Evolutionary conservation across 2,797 vertebrate genomes (phyloP).

Genomic region (Trichosurus vulpecula): DNA sequence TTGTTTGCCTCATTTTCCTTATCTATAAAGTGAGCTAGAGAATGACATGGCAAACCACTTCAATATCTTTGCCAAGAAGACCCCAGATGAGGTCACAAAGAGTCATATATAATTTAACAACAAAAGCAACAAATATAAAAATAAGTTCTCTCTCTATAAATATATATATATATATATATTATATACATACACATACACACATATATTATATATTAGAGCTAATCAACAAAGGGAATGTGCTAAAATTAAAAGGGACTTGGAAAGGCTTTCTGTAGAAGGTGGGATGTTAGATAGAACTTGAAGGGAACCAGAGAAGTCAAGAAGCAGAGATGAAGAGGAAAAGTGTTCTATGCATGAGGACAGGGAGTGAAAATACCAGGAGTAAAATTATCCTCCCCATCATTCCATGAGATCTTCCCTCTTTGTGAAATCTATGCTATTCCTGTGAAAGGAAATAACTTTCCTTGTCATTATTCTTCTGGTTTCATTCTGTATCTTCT

Average conservation of each 20-base stretch:
- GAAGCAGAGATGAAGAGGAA: neutral
- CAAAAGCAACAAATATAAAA: neutral
- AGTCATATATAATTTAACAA: too few species aligned
- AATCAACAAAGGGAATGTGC: neutral
- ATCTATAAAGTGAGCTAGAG: neutral
- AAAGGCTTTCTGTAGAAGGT: neutral
- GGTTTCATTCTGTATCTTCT: neutral
- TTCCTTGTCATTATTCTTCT: neutral
- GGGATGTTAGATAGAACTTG: neutral
- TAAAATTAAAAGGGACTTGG: neutral
- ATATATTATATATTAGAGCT: neutral
- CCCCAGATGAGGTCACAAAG: too few species aligned
- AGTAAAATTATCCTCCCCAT: neutral
- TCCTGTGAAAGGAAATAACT: neutral
- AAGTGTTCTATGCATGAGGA: neutral
- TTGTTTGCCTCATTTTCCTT: neutral
- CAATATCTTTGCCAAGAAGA: too few species aligned
- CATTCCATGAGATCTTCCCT: neutral
- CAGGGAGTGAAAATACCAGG: neutral
- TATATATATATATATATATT: too few species aligned
- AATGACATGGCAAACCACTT: neutral
- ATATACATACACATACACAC: too few species aligned
- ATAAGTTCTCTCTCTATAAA: too few species aligned
- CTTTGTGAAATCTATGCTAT: neutral
- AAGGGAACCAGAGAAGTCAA: neutral